Conservation (phyloP, 1,140 invertebrate genomes). For the Drosophila funebris region DNA sequence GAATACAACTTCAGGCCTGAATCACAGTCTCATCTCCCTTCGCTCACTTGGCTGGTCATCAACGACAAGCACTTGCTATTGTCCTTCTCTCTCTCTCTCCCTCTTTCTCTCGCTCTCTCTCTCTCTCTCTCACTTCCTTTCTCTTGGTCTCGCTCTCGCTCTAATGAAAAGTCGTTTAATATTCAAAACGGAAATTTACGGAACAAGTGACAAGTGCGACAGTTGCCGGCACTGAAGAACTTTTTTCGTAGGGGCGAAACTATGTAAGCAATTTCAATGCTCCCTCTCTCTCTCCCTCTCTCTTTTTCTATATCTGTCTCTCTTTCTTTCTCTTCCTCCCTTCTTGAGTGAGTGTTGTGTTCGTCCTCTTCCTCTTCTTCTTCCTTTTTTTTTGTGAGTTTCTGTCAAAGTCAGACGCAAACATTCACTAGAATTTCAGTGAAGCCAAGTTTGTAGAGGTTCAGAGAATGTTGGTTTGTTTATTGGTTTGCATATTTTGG, state of each 20-base stretch:
- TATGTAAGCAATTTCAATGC: conserved; percentile 8
- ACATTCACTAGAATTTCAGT: neutral
- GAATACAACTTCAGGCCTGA: conserved; percentile 44
- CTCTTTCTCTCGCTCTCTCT: neutral
- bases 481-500: conserved; percentile 7
- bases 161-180: conserved; percentile 48
- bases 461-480: neutral
- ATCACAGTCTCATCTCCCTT: conserved; percentile 8
- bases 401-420: neutral
- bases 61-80: conserved; percentile 15
- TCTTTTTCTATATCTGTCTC: neutral
- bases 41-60: conserved; percentile 24
- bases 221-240: conserved; percentile 16
- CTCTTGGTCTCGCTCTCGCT: neutral
- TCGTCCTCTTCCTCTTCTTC: neutral
- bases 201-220: conserved; percentile 27
- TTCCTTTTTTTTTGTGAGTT: neutral
- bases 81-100: neutral
- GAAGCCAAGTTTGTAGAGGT: neutral
- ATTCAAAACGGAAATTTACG: conserved; percentile 43
- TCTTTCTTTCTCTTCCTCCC: neutral
- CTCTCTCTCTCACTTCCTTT: neutral
- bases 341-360: neutral
- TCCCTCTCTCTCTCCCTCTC: neutral
- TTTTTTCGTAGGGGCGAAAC: neutral